These are phyloP conservation scores for Numida meleagris DNA, from an alignment of 2,113 vertebrate species.

Conservation along the genomic window DNA sequence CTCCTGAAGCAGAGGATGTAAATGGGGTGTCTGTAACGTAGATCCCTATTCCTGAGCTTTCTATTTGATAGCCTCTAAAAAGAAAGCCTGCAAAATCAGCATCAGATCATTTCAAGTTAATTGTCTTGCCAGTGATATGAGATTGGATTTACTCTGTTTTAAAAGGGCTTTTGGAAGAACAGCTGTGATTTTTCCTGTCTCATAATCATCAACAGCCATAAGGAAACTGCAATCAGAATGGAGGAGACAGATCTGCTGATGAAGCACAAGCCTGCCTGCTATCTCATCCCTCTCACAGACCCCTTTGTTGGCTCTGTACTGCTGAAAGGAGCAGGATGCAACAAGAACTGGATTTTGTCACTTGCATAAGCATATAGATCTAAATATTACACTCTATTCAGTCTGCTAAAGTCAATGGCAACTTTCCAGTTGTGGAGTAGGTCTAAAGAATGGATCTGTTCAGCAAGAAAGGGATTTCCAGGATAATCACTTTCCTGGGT, in stretches of 20 bases:
- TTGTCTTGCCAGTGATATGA: not conserved
- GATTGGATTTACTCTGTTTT: not conserved
- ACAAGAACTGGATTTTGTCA: not conserved
- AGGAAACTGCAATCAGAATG: slow-evolving; percentile 29
- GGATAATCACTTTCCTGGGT: not conserved
- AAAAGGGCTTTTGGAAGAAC: slow-evolving; percentile 5
- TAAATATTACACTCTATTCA: not conserved
- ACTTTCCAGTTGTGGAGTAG: not conserved
- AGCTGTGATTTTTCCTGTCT: slow-evolving; percentile 34
- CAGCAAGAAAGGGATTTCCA: not conserved
- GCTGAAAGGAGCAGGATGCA: not conserved
- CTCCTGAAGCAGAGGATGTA: not conserved
- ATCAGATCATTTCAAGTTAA: not conserved
- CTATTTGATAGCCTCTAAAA: not conserved
- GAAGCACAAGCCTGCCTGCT: not conserved
- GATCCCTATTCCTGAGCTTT: not conserved
- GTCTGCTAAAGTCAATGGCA: not conserved
- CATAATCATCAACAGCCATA: slow-evolving; percentile 8
- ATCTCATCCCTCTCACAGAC: not conserved
- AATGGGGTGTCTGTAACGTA: not conserved
- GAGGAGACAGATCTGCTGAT: slow-evolving; percentile 54
- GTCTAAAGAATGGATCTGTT: not conserved
- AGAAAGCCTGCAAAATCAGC: not conserved
- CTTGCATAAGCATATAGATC: not conserved
- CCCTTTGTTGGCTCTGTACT: not conserved